phyloP scores from a whole-genome alignment of 2,797 vertebrate species.

The Chromis chromis region DNA sequence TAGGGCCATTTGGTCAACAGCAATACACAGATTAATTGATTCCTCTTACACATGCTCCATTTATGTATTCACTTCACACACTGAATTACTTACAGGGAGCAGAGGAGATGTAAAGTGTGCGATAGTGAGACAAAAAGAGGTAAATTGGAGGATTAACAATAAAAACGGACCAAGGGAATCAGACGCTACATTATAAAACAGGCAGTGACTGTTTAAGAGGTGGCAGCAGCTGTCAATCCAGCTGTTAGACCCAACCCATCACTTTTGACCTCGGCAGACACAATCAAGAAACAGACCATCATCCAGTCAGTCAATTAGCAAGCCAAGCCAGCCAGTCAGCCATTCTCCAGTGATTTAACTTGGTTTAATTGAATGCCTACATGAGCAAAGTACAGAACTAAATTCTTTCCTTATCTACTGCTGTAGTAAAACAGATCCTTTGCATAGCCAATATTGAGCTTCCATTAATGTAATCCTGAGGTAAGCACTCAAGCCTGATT shows the following conservation, averaged over 20 bases:
- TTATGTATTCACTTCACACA: conserved; percentile 43
- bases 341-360: conserved; percentile 54
- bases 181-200: conserved; percentile 1
- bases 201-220: conserved; percentile 25
- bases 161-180: conserved; percentile 11
- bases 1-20: conserved; percentile 62
- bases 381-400: conserved; percentile 47
- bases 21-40: conserved; percentile 60
- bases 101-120: conserved; percentile 27
- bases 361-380: conserved; percentile 53
- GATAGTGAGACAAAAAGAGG: conserved; percentile 27
- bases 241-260: conserved; percentile 45
- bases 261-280: conserved; percentile 50
- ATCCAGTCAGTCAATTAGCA: conserved; percentile 47
- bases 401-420: conserved; percentile 35
- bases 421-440: conserved; percentile 51
- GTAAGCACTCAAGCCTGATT: conserved; percentile 34
- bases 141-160: not conserved
- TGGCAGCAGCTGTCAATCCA: conserved; percentile 58
- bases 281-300: conserved; percentile 40
- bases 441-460: conserved; percentile 43
- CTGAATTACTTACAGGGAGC: conserved; percentile 29
- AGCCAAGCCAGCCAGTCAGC: conserved; percentile 43
- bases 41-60: conserved; percentile 41
- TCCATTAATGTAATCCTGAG: conserved; percentile 46